Evolutionary conservation across 2,113 vertebrate species (phyloP).

Genomic region (Brienomyrus longianalis): DNA sequence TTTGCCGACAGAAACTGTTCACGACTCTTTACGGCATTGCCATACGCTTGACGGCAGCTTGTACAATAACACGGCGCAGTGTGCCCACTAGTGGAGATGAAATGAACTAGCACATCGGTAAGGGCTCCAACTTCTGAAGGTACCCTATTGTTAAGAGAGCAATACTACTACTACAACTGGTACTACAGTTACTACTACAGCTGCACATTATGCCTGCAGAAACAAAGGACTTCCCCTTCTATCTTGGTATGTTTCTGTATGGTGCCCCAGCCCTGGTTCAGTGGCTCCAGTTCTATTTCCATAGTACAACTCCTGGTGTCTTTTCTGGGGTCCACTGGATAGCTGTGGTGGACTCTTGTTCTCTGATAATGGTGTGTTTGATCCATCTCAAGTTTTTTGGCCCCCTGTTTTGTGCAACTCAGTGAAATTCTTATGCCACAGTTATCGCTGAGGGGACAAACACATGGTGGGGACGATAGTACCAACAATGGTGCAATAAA

Average conservation of each 20-base stretch:
- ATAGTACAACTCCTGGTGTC: background rate
- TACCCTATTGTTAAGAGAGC: background rate
- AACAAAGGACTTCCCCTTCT: background rate
- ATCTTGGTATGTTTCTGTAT: background rate
- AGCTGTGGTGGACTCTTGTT: background rate
- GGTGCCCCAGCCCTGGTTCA: background rate
- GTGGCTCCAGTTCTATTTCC: background rate
- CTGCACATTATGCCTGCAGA: background rate
- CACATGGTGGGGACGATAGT: background rate
- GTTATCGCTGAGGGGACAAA: background rate
- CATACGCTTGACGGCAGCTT: constrained; percentile 4
- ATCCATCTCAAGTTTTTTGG: background rate
- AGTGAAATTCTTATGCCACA: background rate
- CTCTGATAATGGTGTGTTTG: background rate
- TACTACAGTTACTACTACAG: background rate
- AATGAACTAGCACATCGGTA: background rate
- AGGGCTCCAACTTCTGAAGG: background rate
- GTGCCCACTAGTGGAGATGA: constrained; percentile 1
- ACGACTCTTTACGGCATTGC: background rate
- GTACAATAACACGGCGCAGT: background rate
- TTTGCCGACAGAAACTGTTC: background rate
- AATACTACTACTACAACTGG: background rate
- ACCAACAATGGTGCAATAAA: too few species aligned
- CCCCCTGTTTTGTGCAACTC: background rate
- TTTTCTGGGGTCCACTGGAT: background rate